Conservation (phyloP, 2,888 invertebrate genomes). For the Himalopsyche tibetana region DNA sequence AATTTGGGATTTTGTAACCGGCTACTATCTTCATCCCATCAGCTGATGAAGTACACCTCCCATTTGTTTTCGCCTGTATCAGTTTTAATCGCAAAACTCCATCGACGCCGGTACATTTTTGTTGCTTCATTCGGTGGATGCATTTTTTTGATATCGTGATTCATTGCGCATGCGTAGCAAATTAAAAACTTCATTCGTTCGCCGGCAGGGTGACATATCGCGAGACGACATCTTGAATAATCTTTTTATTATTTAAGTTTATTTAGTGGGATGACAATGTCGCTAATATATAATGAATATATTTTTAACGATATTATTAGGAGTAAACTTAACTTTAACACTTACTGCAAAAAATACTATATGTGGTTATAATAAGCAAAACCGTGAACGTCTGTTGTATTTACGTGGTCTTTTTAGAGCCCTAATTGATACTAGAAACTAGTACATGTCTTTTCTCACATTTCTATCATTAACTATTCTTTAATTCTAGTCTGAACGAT, state of each 20-base stretch:
- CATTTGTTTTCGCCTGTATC: conserved; percentile 53
- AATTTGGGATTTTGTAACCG: conserved; percentile 44
- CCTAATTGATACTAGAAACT: too few species aligned
- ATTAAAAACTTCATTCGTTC: conserved; percentile 5
- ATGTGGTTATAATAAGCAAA: too few species aligned
- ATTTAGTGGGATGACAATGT: too few species aligned
- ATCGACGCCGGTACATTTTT: conserved; percentile 52
- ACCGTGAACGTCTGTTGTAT: too few species aligned
- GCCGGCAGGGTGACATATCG: background rate
- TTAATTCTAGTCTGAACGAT: too few species aligned
- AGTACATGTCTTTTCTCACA: too few species aligned
- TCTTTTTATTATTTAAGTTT: background rate
- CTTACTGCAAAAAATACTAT: too few species aligned
- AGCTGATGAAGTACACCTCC: conserved; percentile 20
- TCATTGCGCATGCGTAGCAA: conserved; percentile 15
- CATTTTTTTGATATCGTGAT: background rate
- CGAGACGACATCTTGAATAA: conserved; percentile 34
- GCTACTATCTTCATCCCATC: conserved; percentile 56
- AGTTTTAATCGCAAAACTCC: conserved; percentile 56
- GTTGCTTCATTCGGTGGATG: background rate
- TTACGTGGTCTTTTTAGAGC: too few species aligned
- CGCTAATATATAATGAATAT: too few species aligned
- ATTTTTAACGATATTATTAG: too few species aligned
- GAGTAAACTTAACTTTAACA: too few species aligned
- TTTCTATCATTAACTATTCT: too few species aligned